phyloP scores from a whole-genome alignment of 1,140 invertebrate genomes.

The Polyergus mexicanus region DNA sequence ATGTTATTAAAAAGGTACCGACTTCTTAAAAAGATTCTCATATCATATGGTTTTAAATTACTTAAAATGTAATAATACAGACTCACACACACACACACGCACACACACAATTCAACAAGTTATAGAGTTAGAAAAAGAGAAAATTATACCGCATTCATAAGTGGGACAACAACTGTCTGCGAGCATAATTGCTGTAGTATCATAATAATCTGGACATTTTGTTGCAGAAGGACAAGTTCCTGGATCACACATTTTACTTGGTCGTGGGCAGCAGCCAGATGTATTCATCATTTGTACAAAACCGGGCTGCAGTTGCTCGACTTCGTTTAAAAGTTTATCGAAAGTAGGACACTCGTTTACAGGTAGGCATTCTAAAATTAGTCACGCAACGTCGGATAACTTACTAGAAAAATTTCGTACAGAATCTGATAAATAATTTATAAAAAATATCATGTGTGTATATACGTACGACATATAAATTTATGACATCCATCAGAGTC shows the following conservation, averaged over 20 bases:
- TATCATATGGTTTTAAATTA: slow-evolving; percentile 5
- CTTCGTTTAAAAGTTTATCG: slow-evolving; percentile 81
- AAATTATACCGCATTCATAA: slow-evolving; percentile 88
- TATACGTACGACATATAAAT: slow-evolving; percentile 90
- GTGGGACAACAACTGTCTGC: slow-evolving; percentile 89
- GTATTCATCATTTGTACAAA: slow-evolving; percentile 87
- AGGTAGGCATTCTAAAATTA: slow-evolving; percentile 89
- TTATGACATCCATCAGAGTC: slow-evolving; percentile 89
- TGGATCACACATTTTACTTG: slow-evolving; percentile 88
- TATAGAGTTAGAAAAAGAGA: neutral
- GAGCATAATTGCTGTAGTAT: slow-evolving; percentile 82
- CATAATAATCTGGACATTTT: slow-evolving; percentile 88
- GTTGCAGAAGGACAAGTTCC: slow-evolving; percentile 88
- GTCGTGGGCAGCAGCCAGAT: slow-evolving; percentile 90
- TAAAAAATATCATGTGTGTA: neutral
- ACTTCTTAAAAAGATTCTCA: neutral
- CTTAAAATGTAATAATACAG: neutral
- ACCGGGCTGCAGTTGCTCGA: slow-evolving; percentile 87
- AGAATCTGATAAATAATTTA: neutral
- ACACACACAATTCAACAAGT: neutral
- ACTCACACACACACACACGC: neutral
- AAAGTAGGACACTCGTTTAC: slow-evolving; percentile 89
- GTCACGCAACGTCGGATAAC: neutral
- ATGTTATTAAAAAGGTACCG: neutral
- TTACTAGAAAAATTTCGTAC: neutral